These are phyloP conservation scores for Tetranychus piercei DNA, from an alignment of 2,888 invertebrate genomes.

Conservation along the genomic window DNA sequence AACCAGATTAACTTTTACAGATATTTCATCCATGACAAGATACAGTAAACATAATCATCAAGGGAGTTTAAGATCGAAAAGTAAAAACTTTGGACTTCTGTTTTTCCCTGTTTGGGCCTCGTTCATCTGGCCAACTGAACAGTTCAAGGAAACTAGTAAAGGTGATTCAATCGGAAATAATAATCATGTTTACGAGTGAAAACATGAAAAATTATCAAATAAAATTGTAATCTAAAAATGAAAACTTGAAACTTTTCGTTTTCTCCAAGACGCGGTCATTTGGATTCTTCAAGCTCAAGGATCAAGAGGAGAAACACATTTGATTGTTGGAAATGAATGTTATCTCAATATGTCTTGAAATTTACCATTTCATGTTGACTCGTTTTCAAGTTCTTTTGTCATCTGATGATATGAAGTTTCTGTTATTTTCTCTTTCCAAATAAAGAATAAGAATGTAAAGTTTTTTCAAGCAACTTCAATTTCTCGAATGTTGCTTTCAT, in stretches of 20 bases:
- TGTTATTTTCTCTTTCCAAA: background rate
- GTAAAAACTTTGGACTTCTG: background rate
- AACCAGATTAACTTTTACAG: background rate
- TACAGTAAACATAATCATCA: background rate
- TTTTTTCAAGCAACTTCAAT: background rate
- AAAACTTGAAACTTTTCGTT: no score
- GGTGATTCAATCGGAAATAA: no score
- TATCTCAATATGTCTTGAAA: background rate
- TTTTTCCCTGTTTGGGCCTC: background rate
- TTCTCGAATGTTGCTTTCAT: background rate
- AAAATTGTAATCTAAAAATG: no score
- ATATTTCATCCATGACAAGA: conserved; percentile 1
- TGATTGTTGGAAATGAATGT: background rate
- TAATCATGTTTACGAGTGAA: no score
- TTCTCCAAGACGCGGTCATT: no score
- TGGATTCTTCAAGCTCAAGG: background rate
- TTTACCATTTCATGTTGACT: background rate
- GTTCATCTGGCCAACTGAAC: no score
- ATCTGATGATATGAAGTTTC: background rate
- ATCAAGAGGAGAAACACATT: background rate
- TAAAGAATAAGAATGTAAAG: background rate
- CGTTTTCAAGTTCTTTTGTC: background rate
- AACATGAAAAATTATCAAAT: no score
- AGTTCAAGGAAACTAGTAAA: no score
- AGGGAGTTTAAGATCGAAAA: background rate